Base-by-base conservation (phyloP, 2,113 vertebrate genomes). In the Catharus minimus region DNA sequence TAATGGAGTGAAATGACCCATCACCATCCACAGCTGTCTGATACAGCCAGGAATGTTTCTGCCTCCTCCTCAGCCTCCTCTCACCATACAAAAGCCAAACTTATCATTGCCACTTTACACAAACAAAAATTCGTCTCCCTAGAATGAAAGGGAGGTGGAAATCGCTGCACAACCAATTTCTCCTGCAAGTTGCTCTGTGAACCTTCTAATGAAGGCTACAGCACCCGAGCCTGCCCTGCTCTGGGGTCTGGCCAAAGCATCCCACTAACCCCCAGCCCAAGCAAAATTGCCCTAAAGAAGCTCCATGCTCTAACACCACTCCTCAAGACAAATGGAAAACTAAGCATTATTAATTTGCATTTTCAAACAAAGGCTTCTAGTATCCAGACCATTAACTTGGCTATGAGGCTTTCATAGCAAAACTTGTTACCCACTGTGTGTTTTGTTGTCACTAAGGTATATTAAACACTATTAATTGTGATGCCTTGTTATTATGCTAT, bases 1-100 rank as follows among this genome's bases (percentile, higher is more conserved):
- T 84, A 94, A 94, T 89, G 92, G 81, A 93, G 86, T 94, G 95
- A 94, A 95, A 95, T 95, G 95, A 95, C 95, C 95, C 95, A 92
- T 82, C 89, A 81, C 89, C 83, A 87, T 89, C 77, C 15, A 0
- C 93, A 95, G 92, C 93, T 95, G 95, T 72, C 81, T 69, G 77
- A 84, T 85, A 86, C 7, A 78, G 39, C 71, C 62, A 82, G 74
- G 69, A 95, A 96, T 90, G 86, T 41, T 93, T 19, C 83, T 90
- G 83, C 81, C 87, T 46, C 72, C 85, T 14, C 60, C 82, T 68
- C 75, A 49, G 53, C 30, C 71, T 68, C 74, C 67, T 69, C 58
- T 22, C 72, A 44, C 80, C 65, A 21, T 52, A 67, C 64, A 76
- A 90, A 90, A 90, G 62, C 74, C 82, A 66, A 86, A 76, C 62